Conservation (phyloP, 2,797 vertebrate genomes). For the Tokudaia tokunoshimensis region DNA sequence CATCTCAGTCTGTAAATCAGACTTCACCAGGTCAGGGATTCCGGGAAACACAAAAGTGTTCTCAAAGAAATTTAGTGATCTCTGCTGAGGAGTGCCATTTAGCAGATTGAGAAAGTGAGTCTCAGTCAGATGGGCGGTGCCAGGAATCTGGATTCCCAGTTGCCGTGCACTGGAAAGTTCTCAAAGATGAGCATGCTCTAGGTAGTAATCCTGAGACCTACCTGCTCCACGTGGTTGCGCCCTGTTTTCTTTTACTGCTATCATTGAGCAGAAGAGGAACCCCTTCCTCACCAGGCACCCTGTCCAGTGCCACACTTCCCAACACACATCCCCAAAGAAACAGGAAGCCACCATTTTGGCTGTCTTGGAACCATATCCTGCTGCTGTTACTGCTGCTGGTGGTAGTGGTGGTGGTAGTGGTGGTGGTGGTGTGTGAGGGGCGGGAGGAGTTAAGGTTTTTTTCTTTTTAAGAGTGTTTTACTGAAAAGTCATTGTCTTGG, state of each 20-base stretch:
- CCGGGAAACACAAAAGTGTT: neutral
- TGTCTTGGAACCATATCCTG: constrained; percentile 82
- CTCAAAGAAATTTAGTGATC: neutral
- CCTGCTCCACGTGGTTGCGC: neutral
- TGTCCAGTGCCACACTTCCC: constrained; percentile 63
- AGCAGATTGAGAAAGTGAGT: constrained; percentile 54
- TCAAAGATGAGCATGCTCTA: neutral
- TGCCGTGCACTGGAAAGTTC: constrained; percentile 29
- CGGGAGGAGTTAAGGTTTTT: neutral
- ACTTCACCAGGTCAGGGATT: neutral
- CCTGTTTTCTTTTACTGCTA: neutral
- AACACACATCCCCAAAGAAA: constrained; percentile 81
- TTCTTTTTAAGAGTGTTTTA: constrained; percentile 58
- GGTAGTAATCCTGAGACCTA: neutral
- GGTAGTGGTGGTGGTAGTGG: neutral
- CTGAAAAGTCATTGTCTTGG: constrained; percentile 72
- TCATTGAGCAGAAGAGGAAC: constrained; percentile 3
- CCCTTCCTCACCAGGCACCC: constrained; percentile 46
- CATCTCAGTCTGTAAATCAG: neutral
- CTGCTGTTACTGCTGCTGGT: constrained; percentile 12
- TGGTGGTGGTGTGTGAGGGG: neutral
- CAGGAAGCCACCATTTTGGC: constrained; percentile 85
- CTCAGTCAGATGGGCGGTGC: constrained; percentile 10
- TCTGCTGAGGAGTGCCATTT: neutral
- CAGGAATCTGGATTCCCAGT: neutral